phyloP scores from a whole-genome alignment of 2,888 invertebrate genomes.

The Agonopterix heracliana region DNA sequence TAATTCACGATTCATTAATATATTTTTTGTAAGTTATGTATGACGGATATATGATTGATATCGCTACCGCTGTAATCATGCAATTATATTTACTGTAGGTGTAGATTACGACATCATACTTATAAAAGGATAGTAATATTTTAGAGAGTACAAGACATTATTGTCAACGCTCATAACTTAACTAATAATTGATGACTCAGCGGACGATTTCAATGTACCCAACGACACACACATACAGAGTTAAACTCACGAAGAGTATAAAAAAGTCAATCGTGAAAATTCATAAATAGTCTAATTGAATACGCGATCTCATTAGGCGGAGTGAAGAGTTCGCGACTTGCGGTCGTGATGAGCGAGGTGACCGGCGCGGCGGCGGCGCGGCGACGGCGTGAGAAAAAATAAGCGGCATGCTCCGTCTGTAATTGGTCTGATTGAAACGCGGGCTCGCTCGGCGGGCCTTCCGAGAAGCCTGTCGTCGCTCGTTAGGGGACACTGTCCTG shows the following conservation, averaged over 20 bases:
- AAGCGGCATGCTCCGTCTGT: slow-evolving; percentile 54
- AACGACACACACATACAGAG: too few relatives aligned
- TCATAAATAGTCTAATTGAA: slow-evolving; percentile 31
- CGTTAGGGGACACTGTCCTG: slow-evolving; percentile 62
- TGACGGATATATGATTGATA: not conserved
- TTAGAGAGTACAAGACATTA: too few relatives aligned
- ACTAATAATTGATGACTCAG: too few relatives aligned
- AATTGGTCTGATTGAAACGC: slow-evolving; percentile 74
- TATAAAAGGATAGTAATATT: not conserved
- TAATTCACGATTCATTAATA: too few relatives aligned
- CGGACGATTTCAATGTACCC: too few relatives aligned
- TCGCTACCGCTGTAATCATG: not conserved
- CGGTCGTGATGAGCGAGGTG: not conserved
- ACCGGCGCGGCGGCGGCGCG: slow-evolving; percentile 18
- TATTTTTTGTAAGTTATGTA: too few relatives aligned
- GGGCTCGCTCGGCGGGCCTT: slow-evolving; percentile 53
- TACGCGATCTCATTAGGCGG: slow-evolving; percentile 33
- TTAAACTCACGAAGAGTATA: slow-evolving; percentile 19
- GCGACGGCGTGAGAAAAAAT: slow-evolving; percentile 52
- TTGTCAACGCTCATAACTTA: too few relatives aligned
- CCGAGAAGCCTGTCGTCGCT: slow-evolving; percentile 54
- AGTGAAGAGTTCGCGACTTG: slow-evolving; percentile 12
- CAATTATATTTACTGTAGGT: not conserved
- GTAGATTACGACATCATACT: not conserved
- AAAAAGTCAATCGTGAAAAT: slow-evolving; percentile 33